These are phyloP conservation scores for Phymastichus coffea DNA, from an alignment of 1,140 invertebrate species.

Conservation along the genomic window DNA sequence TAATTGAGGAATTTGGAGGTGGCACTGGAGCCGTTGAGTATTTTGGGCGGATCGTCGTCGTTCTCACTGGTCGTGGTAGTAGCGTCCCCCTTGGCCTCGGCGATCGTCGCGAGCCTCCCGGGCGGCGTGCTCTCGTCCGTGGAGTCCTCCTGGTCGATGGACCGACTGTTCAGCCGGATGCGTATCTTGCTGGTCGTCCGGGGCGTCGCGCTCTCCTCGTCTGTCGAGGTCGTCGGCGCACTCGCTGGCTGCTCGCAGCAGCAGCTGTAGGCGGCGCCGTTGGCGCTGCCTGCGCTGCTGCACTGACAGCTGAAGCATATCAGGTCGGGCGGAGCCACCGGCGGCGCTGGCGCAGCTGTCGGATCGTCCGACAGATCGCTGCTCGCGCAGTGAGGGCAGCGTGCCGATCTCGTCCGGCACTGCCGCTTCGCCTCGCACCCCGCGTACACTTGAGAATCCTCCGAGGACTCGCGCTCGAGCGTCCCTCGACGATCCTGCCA, in stretches of 20 bases:
- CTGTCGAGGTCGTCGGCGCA: constrained; percentile 42
- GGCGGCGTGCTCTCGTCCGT: constrained; percentile 41
- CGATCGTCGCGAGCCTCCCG: constrained; percentile 49
- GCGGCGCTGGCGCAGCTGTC: too few relatives aligned
- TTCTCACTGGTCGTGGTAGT: constrained; percentile 42
- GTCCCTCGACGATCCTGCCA: background rate
- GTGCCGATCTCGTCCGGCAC: constrained; percentile 27
- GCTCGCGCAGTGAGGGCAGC: constrained; percentile 43
- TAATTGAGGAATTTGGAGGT: constrained; percentile 47
- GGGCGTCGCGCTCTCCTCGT: constrained; percentile 40
- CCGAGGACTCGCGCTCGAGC: constrained; percentile 29
- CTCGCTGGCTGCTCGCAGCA: constrained; percentile 35
- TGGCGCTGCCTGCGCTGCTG: constrained; percentile 11
- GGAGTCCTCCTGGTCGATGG: constrained; percentile 44
- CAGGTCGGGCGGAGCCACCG: too few relatives aligned
- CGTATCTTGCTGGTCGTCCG: constrained; percentile 44
- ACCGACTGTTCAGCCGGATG: constrained; percentile 46
- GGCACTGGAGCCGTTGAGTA: constrained; percentile 38
- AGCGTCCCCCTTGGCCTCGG: constrained; percentile 46
- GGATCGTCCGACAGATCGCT: constrained; percentile 39
- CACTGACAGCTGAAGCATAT: constrained; percentile 50
- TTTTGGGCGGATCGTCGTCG: constrained; percentile 43
- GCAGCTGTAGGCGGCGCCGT: background rate
- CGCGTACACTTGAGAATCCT: constrained; percentile 35
- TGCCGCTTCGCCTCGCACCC: constrained; percentile 38